Evolutionary conservation across 2,888 invertebrate species (phyloP).

Genomic region (Gnatocerus cornutus): DNA sequence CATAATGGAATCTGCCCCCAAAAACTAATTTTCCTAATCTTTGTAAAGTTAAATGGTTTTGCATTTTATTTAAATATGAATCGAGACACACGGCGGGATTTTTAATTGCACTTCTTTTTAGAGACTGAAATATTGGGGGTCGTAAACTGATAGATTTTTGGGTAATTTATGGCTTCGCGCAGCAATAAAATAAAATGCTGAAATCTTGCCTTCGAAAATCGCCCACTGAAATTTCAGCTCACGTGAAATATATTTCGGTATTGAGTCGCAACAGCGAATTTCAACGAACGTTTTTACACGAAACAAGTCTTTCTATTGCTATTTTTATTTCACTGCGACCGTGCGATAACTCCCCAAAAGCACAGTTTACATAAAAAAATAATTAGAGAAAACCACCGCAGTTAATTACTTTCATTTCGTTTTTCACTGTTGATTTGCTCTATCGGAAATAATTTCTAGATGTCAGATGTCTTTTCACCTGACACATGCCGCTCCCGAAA

Average conservation of each 20-base stretch:
- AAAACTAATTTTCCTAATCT: constrained; percentile 57
- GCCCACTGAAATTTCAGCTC: constrained; percentile 17
- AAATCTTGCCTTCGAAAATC: constrained; percentile 20
- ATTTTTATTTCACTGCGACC: constrained; percentile 5
- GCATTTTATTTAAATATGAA: constrained; percentile 54
- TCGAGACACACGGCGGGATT: constrained; percentile 15
- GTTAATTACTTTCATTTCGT: too few relatives aligned
- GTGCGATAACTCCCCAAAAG: too few relatives aligned
- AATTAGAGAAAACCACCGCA: too few relatives aligned
- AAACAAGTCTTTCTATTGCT: constrained; percentile 1
- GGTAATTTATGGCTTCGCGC: constrained; percentile 8
- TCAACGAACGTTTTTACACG: constrained; percentile 7
- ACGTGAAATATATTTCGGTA: constrained; percentile 20
- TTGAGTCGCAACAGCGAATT: constrained; percentile 11
- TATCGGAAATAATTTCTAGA: constrained; percentile 46
- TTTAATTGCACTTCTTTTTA: background rate
- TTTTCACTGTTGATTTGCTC: too few relatives aligned
- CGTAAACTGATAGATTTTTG: constrained; percentile 19
- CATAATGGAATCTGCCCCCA: constrained; percentile 54
- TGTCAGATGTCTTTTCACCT: constrained; percentile 54
- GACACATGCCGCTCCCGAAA: constrained; percentile 56
- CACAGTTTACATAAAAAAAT: too few relatives aligned
- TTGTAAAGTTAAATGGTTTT: constrained; percentile 54
- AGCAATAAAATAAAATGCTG: constrained; percentile 19
- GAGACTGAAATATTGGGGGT: constrained; percentile 2